These are phyloP conservation scores for Melanotaenia boesemani DNA, from an alignment of 2,797 vertebrate species.

Conservation along the genomic window DNA sequence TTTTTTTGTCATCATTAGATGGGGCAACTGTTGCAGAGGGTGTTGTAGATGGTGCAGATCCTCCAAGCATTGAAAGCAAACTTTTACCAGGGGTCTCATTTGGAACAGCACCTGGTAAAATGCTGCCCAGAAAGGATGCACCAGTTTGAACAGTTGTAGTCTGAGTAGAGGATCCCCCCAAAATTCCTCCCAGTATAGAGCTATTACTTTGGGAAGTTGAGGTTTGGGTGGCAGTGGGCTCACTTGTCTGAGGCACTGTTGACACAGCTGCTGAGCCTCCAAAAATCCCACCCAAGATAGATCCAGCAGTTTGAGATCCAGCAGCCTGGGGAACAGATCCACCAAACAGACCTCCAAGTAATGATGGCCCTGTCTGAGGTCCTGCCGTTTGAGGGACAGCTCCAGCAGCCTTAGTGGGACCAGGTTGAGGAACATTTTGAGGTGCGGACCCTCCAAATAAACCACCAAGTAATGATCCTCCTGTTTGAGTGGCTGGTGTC, in stretches of 20 bases:
- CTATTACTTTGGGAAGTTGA: conserved; percentile 64
- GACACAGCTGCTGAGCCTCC: conserved; percentile 68
- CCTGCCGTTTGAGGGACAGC: conserved; percentile 65
- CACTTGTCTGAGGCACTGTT: conserved; percentile 68
- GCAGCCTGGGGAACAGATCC: conserved; percentile 55
- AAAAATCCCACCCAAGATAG: conserved; percentile 81
- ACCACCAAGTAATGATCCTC: conserved; percentile 83
- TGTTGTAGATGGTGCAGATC: conserved; percentile 54
- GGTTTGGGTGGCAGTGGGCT: conserved; percentile 57
- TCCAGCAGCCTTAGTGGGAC: conserved; percentile 57
- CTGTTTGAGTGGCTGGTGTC: conserved; percentile 72
- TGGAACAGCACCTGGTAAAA: conserved; percentile 68
- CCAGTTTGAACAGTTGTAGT: conserved; percentile 53
- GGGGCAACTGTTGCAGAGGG: conserved; percentile 48
- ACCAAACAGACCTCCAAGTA: conserved; percentile 85
- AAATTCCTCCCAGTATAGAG: conserved; percentile 73
- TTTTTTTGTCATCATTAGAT: conserved; percentile 46
- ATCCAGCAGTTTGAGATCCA: conserved; percentile 64
- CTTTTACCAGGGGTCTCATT: conserved; percentile 78
- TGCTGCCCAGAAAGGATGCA: conserved; percentile 65
- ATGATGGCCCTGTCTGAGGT: conserved; percentile 69
- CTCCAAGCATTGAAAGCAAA: conserved; percentile 84
- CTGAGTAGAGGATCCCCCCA: conserved; percentile 69
- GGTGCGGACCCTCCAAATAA: conserved; percentile 74
- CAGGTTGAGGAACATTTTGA: conserved; percentile 51